phyloP scores from a whole-genome alignment of 2,888 invertebrate species.

The Philaethria dido region DNA sequence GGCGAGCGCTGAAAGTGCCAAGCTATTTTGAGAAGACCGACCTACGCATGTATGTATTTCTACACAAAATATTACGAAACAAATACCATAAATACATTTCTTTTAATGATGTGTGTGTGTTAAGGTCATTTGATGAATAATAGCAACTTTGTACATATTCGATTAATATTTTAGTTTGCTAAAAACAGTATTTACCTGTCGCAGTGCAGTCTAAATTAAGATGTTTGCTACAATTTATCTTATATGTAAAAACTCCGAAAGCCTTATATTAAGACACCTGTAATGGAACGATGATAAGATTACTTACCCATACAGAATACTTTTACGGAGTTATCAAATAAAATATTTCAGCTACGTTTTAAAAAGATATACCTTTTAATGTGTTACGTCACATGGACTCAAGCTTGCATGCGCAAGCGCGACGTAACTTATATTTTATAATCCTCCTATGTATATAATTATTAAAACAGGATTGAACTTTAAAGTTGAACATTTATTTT shows the following conservation, averaged over 20 bases:
- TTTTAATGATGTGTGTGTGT: not conserved
- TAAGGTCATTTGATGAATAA: not conserved
- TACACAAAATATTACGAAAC: slow-evolving; percentile 2
- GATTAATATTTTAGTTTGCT: too few relatives aligned
- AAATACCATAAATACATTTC: not conserved
- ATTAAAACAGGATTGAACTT: not conserved
- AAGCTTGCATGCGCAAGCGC: not conserved
- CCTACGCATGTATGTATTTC: slow-evolving; percentile 21
- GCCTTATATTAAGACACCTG: slow-evolving; percentile 35
- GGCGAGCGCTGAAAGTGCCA: slow-evolving; percentile 36
- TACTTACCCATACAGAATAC: slow-evolving; percentile 12
- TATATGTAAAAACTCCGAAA: slow-evolving; percentile 34
- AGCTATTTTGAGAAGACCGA: slow-evolving; percentile 20
- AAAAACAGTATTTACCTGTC: too few relatives aligned
- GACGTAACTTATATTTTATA: slow-evolving; percentile 1
- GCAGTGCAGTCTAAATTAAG: slow-evolving; percentile 37
- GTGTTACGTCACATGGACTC: slow-evolving; percentile 5
- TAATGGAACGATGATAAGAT: slow-evolving; percentile 44
- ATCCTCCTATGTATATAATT: not conserved
- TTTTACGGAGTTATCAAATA: slow-evolving; percentile 27
- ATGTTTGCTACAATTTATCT: slow-evolving; percentile 30
- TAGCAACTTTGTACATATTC: not conserved
- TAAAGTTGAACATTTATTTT: not conserved
- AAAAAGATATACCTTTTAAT: slow-evolving; percentile 3
- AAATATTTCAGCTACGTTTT: slow-evolving; percentile 14